phyloP scores from a whole-genome alignment of 2,888 invertebrate species.

The Anodontia alba region DNA sequence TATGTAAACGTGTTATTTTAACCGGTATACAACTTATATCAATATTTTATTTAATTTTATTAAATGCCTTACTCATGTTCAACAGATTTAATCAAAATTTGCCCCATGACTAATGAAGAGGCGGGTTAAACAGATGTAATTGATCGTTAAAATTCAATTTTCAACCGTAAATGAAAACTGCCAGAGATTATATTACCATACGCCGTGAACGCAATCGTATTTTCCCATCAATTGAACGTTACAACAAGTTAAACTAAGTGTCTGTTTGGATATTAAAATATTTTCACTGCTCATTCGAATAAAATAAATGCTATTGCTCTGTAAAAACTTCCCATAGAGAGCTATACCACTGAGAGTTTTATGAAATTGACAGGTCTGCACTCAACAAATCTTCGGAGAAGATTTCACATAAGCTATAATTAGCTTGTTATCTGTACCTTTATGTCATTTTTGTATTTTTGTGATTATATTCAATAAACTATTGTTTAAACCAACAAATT shows the following conservation, averaged over 20 bases:
- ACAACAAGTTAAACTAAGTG: not conserved
- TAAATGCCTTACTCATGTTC: not conserved
- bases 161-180: not conserved
- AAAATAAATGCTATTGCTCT: not conserved
- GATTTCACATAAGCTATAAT: no score
- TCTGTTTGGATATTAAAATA: not conserved
- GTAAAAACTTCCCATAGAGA: no score
- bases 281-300: not conserved
- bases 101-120: not conserved
- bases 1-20: no score
- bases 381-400: no score
- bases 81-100: conserved; percentile 8
- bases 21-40: no score
- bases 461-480: no score
- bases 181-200: not conserved
- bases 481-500: no score
- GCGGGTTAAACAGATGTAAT: not conserved
- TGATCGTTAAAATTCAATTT: conserved; percentile 20
- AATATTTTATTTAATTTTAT: not conserved
- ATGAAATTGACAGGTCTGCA: no score
- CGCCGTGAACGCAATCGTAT: not conserved
- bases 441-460: no score
- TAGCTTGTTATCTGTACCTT: no score
- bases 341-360: no score
- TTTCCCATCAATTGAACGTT: not conserved